Conservation (phyloP, 2,797 vertebrate species). For the Rhodeus uyekii region DNA sequence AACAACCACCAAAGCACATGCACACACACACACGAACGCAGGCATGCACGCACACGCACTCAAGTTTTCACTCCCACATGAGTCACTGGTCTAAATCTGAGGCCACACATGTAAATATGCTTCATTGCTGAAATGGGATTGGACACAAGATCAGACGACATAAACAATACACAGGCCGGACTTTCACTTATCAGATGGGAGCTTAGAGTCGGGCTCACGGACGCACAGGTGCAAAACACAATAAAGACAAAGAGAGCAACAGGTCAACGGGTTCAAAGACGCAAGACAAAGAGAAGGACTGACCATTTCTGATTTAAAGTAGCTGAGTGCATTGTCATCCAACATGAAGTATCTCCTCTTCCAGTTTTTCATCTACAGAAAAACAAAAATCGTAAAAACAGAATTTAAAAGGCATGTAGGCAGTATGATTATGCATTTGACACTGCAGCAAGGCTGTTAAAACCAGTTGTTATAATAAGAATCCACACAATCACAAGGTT, state of each 20-base stretch:
- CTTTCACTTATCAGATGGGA: slow-evolving; percentile 48
- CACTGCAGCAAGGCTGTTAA: not conserved
- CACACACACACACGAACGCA: not conserved
- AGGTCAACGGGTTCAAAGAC: slow-evolving; percentile 16
- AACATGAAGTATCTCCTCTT: slow-evolving; percentile 94
- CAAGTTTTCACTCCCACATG: not conserved
- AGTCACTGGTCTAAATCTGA: not conserved
- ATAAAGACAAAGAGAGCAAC: not conserved
- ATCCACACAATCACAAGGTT: not conserved
- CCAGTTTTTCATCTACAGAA: slow-evolving; percentile 94
- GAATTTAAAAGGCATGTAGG: not conserved
- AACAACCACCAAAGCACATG: not conserved
- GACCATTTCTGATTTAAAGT: slow-evolving; percentile 95
- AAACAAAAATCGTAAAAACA: not conserved
- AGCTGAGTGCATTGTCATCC: slow-evolving; percentile 91
- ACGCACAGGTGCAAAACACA: slow-evolving; percentile 37
- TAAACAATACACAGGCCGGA: slow-evolving; percentile 37
- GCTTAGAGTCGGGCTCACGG: not conserved
- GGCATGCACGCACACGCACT: slow-evolving; percentile 5
- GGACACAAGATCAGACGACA: not conserved
- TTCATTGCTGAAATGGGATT: slow-evolving; percentile 17
- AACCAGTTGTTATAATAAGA: not conserved
- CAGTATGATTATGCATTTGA: not conserved
- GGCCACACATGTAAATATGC: not conserved
- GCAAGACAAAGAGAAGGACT: slow-evolving; percentile 44